Evolutionary conservation across 2,888 invertebrate genomes (phyloP), one percentile per base, ranked within the genome.

Genomic region (Sarcophaga subvicina): DNA sequence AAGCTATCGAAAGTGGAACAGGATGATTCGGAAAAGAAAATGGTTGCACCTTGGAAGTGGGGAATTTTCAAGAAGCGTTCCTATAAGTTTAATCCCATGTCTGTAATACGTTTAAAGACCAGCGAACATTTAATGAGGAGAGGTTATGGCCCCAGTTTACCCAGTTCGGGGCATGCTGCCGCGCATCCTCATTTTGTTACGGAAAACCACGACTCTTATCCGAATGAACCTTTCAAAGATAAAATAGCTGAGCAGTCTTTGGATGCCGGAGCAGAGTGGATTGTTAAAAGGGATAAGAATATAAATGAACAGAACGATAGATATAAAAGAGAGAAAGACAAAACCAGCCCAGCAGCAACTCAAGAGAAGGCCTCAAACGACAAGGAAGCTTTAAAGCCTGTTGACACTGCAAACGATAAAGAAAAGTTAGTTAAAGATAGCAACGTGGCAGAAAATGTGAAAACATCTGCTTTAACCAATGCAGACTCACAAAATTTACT

Each of bases 1-100:
- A 93, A 93, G 80, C 88, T 94, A 1, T 94, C 93, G 0, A 93
- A 93, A 88, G 87, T 91, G 11, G 93, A 93, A 80, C 93, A 93
- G 87, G 93, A 93, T 20, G 90, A 90, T 0, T 88, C 90, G 0
- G 93, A 92, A 37, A 80, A 81, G n/a, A 75, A 75, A 59, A 88
- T 82, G 12, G 25, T 27, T 12, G 45, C 17, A 3, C 14, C 45
- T 17, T 84, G 83, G 84, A 70, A 75, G 4, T 75, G 76, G 73
- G 17, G 54, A 6, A 6, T 84, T 0, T 75, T 67, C 4, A 90
- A 91, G 67, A 89, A 90, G 54, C 88, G 86, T n/a, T 17, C 12
- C 14, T 20, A 80, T 3, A 83, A 81, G 4, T 90, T 91, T 10
- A 89, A 92, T 89, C 90, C 93, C 4, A 91, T 91, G 90, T 85